A percentile compares a stretch with the other conserved stretches of the same genome.
Evolutionary conservation across 2,888 invertebrate genomes (phyloP).

Genomic region (Patella caerulea): DNA sequence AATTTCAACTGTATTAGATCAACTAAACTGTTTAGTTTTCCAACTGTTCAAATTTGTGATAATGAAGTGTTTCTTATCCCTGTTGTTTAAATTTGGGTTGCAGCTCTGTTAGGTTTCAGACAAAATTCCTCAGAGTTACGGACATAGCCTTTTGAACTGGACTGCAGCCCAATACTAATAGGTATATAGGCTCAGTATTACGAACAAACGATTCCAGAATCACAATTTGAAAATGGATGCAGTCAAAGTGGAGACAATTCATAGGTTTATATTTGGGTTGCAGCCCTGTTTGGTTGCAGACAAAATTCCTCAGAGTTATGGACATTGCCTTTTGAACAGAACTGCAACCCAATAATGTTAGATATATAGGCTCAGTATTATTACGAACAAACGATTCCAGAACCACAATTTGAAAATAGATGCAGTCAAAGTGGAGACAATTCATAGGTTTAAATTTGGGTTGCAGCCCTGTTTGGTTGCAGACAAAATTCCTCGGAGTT

Average conservation of each 20-base stretch:
- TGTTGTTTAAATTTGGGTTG: no score
- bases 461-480: neutral
- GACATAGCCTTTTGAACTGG: no score
- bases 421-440: slow-evolving; percentile 1
- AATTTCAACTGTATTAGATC: no score
- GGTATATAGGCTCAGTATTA: slow-evolving; percentile 3
- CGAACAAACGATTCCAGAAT: neutral
- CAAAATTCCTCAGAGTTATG: neutral
- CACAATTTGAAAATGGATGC: neutral
- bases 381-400: neutral
- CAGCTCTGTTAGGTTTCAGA: neutral
- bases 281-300: neutral
- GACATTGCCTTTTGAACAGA: neutral
- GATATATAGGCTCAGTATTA: slow-evolving; percentile 4
- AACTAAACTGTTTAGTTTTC: no score
- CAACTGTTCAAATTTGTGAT: no score
- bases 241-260: neutral
- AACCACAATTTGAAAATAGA: neutral
- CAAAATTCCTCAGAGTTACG: neutral
- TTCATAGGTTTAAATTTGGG: neutral
- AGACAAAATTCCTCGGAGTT: neutral
- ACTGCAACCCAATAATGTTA: neutral
- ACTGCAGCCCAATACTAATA: neutral
- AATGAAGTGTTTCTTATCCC: no score
- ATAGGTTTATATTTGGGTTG: neutral